Evolutionary conservation across 1,140 invertebrate genomes (phyloP).

Genomic region (Caenorhabditis inopinata): DNA sequence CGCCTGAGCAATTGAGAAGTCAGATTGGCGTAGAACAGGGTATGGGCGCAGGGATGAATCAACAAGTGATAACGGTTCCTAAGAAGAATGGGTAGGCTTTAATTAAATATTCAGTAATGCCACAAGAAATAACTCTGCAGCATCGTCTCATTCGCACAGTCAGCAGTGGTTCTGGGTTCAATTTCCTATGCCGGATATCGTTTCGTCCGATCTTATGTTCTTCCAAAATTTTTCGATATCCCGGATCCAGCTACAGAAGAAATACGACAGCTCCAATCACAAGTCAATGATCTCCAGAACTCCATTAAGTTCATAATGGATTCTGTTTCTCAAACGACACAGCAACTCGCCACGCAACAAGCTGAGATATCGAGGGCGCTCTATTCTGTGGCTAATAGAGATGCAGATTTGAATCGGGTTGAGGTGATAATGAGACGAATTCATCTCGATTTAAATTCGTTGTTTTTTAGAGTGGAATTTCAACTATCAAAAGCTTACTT

Average conservation of each 20-base stretch:
- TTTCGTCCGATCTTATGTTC: slow-evolving; percentile 38
- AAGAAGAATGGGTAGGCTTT: neutral
- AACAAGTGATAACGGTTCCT: neutral
- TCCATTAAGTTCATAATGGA: slow-evolving; percentile 48
- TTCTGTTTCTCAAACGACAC: slow-evolving; percentile 43
- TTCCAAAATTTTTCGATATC: slow-evolving; percentile 46
- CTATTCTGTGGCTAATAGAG: slow-evolving; percentile 31
- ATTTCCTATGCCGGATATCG: slow-evolving; percentile 41
- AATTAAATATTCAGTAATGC: neutral
- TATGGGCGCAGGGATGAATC: neutral
- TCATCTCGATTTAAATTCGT: neutral
- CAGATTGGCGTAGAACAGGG: neutral
- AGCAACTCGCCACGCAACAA: slow-evolving; percentile 38
- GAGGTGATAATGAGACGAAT: neutral
- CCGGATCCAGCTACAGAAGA: slow-evolving; percentile 44
- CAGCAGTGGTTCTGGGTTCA: slow-evolving; percentile 37
- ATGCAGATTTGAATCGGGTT: slow-evolving; percentile 35
- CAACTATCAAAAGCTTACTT: slow-evolving; percentile 39
- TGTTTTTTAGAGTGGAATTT: slow-evolving; percentile 38
- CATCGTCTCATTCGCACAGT: slow-evolving; percentile 28
- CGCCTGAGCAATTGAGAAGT: neutral
- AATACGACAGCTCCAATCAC: slow-evolving; percentile 22
- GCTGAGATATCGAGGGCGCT: slow-evolving; percentile 32
- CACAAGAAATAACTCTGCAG: neutral
- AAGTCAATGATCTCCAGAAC: slow-evolving; percentile 45